Conservation (phyloP, 2,888 invertebrate species). For the Andrena fulva region DNA sequence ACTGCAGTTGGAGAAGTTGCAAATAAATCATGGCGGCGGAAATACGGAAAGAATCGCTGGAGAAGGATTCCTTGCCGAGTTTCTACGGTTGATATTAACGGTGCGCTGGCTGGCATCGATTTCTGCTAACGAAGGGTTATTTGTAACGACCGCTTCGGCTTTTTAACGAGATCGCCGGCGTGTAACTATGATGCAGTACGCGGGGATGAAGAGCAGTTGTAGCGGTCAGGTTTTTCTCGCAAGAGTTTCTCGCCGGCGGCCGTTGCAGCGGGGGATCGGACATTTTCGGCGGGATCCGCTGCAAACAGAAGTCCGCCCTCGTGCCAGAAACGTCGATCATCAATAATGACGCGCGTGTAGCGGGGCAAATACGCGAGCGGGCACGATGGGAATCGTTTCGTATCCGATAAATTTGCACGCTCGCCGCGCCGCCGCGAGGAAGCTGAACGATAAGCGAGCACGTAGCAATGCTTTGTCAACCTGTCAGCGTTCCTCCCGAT, state of each 20-base stretch:
- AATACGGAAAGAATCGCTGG: not conserved
- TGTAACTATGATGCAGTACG: no score
- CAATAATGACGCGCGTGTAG: conserved; percentile 37
- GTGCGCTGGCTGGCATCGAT: not conserved
- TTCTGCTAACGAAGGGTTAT: not conserved
- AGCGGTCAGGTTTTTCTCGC: no score
- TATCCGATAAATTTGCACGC: conserved; percentile 52
- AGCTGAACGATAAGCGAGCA: conserved; percentile 50
- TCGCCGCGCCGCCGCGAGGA: not conserved
- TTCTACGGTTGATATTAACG: not conserved
- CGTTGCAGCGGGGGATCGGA: not conserved
- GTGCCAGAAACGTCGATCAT: conserved; percentile 44
- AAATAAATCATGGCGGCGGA: not conserved
- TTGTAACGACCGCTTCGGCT: not conserved
- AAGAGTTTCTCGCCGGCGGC: not conserved
- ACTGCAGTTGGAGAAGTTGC: not conserved
- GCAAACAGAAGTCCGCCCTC: not conserved
- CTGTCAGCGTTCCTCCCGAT: conserved; percentile 53
- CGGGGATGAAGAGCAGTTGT: no score
- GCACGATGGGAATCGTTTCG: conserved; percentile 42
- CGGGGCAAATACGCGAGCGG: not conserved
- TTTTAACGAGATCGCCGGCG: not conserved
- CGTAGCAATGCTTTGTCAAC: conserved; percentile 63
- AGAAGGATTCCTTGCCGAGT: not conserved
- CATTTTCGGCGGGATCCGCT: not conserved